Conservation (phyloP, 2,888 invertebrate species). For the Odontocolon sp. region DNA sequence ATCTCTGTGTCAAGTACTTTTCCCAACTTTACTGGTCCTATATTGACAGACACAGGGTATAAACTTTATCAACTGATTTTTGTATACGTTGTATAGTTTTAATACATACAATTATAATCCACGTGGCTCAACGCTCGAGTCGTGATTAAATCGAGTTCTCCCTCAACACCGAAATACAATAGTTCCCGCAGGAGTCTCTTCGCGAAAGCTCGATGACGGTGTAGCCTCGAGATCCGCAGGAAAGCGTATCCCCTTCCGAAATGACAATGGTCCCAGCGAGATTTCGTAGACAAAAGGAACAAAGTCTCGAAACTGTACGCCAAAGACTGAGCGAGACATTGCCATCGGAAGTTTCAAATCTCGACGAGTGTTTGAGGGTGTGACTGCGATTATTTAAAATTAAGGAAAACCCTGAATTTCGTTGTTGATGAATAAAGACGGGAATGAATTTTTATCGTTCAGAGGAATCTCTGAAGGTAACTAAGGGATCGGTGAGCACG, state of each 20-base stretch:
- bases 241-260: slow-evolving; percentile 7
- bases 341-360: neutral
- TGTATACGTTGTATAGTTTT: neutral
- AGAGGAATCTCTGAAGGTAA: slow-evolving; percentile 12
- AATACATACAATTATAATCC: neutral
- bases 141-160: slow-evolving; percentile 30
- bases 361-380: neutral
- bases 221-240: slow-evolving; percentile 6
- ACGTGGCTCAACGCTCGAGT: neutral
- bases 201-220: slow-evolving; percentile 16
- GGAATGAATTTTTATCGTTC: slow-evolving; percentile 51
- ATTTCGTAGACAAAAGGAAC: slow-evolving; percentile 46
- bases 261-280: slow-evolving; percentile 48
- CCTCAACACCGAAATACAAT: slow-evolving; percentile 19
- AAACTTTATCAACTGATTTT: too few species aligned
- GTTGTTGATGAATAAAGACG: slow-evolving; percentile 32
- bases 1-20: too few species aligned
- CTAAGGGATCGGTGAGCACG: neutral
- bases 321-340: neutral
- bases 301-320: slow-evolving; percentile 5
- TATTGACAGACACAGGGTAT: too few species aligned
- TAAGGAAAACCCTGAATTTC: slow-evolving; percentile 51
- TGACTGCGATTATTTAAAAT: slow-evolving; percentile 43
- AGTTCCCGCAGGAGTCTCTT: slow-evolving; percentile 8
- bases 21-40: too few species aligned